Conservation (phyloP, 2,113 vertebrate species). For the Anoura caudifer region DNA sequence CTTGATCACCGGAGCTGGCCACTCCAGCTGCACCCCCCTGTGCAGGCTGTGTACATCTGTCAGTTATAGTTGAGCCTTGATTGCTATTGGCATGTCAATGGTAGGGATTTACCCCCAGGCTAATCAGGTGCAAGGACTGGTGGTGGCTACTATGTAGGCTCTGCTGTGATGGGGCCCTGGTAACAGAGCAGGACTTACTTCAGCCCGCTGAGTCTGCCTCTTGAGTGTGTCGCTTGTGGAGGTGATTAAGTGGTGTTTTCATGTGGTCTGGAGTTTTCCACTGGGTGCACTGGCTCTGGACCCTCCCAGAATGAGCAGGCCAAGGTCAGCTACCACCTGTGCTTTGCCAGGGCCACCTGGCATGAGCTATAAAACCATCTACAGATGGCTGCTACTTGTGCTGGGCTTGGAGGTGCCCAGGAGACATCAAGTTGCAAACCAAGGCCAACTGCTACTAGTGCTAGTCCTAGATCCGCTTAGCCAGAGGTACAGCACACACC, state of each 20-base stretch:
- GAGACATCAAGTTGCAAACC: background rate
- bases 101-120: background rate
- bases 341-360: too few relatives aligned
- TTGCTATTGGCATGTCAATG: background rate
- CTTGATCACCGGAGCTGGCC: background rate
- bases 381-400: background rate
- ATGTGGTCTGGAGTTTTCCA: background rate
- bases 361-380: background rate
- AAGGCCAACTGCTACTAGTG: background rate
- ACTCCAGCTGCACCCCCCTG: background rate
- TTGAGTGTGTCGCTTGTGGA: background rate
- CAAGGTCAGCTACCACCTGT: background rate
- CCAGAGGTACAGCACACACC: background rate
- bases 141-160: background rate
- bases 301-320: background rate
- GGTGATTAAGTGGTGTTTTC: background rate
- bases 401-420: background rate
- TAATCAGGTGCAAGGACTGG: background rate
- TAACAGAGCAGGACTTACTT: background rate
- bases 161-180: background rate
- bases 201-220: background rate
- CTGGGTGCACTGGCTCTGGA: background rate
- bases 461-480: background rate
- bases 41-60: background rate
- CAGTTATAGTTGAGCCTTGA: background rate